Base-by-base conservation (phyloP, 2,888 invertebrate genomes). In the Plebejus argus region DNA sequence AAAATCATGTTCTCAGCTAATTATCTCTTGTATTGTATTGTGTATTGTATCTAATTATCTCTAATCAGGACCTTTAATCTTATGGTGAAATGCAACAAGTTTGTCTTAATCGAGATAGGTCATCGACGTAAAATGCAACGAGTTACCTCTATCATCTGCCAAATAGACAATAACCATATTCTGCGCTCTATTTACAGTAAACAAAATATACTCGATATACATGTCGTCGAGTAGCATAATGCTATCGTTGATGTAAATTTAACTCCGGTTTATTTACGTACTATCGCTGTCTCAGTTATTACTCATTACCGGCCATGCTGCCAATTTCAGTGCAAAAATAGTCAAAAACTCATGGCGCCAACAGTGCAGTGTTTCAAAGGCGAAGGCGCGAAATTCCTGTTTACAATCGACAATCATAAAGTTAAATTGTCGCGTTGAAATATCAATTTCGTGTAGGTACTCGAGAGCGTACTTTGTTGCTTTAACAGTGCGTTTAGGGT, bases 321-420 rank as follows among this genome's bases (percentile, higher is more conserved):
- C 88, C 86, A 87, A 87, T 90, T 86, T 84, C 88, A 87, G 86
- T 85, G 87, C 87, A 87, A 91, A 72, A 91, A 90, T 86, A 88
- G 90, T 84, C 85, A 86, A 87, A 87, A 86, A 82, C 80, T 85
- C 81, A 84, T 89, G 91, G 91, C 91, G 91, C 91, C 91, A 87
- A 84, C 83, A 20, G 70, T 33, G 33, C 83, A 33, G 70, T 53
- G 49, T 70, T 76, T 77, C 53, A 35, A 35, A 49, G 18, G 33
- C 70, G 6, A 70, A 70, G 70, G 70, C 35, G 76, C 49, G 35
- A 58, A 53, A 77, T 58, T 71, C 77, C 77, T 77, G 53, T 77
- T 53, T 35, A 71, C 56, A 56, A 71, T 39, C 53, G 71, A 71
- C 56, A 56, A 71, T 39, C 53, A 56, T 77, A 77, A 70, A 39